Base-by-base conservation (phyloP, 2,797 vertebrate species). In the Buphagus erythrorhynchus region DNA sequence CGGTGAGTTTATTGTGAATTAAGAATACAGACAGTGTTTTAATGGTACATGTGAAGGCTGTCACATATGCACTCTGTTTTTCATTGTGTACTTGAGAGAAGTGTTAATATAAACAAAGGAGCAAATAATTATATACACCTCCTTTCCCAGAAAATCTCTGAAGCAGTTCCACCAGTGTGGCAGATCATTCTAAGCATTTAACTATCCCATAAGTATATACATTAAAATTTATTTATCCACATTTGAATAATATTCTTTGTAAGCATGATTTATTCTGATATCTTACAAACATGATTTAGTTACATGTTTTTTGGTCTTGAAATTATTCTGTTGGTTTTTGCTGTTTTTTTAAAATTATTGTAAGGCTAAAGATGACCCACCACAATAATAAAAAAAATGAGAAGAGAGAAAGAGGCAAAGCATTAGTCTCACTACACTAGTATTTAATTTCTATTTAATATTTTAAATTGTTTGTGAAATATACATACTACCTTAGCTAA, bases 41-140 rank as follows among this genome's bases (percentile, higher is more conserved):
- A 95, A 83, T 68, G 63, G 79, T 95, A 94, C 63, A 90, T 40
- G 16, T 90, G 85, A 91, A 92, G 54, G 63, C 63, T 81, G 73
- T 78, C 90, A 92, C 63, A 61, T 91, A 81, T 18, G 51, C 71
- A 74, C 35, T 68, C 84, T 67, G 36, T 8, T 83, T 94, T 95
- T 78, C 14, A 3, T 31, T 90, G 77, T 76, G 85, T 46, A 79
- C 49, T 93, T 78, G 18, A 90, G 54, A 90, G 63, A 97, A 97
- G 95, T 80, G 5, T 33, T 95, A 88, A 86, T 93, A 95, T 94
- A 95, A 97, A 96, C 94, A 94, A 61, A 88, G 69, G 68, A 68
- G 87, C 79, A 95, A 96, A 95, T 86, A 96, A 96, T 86, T 97
- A 97, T 97, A 89, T 97, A 97, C 97, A 97, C 68, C 96, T 93